Conservation (phyloP, 2,888 invertebrate genomes). For the Microplitis deprimator region DNA sequence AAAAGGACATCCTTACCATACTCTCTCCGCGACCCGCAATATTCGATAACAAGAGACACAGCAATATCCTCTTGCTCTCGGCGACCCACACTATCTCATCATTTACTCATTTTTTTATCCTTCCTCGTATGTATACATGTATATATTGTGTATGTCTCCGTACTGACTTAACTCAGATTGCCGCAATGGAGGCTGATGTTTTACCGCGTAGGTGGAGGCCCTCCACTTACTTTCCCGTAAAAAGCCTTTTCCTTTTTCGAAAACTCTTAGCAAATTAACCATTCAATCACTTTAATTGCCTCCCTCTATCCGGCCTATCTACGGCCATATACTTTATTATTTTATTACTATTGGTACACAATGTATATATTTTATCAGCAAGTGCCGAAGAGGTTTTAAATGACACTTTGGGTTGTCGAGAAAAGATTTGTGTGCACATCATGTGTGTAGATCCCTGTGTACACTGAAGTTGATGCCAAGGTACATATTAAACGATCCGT, state of each 20-base stretch:
- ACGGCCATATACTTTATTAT: neutral
- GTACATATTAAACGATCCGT: slow-evolving; percentile 33
- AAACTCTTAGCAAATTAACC: neutral
- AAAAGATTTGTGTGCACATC: slow-evolving; percentile 22
- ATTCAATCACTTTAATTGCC: neutral
- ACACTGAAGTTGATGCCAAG: slow-evolving; percentile 9
- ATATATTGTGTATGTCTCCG: neutral
- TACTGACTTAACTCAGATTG: neutral
- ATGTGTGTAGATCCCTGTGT: slow-evolving; percentile 14
- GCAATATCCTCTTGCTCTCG: slow-evolving; percentile 33
- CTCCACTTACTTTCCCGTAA: neutral
- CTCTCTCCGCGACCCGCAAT: slow-evolving; percentile 32
- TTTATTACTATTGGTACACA: neutral
- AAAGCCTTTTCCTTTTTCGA: neutral
- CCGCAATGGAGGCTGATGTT: neutral
- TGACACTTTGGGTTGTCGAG: neutral
- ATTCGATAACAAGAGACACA: slow-evolving; percentile 49
- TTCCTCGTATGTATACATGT: neutral
- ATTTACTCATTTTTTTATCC: slow-evolving; percentile 21
- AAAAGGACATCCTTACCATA: slow-evolving; percentile 43
- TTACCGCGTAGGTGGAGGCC: neutral
- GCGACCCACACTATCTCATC: slow-evolving; percentile 31
- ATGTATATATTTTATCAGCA: neutral
- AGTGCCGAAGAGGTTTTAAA: neutral
- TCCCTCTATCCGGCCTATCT: neutral